Conservation (phyloP, 2,888 invertebrate species). For the Chloromyia formosa region DNA sequence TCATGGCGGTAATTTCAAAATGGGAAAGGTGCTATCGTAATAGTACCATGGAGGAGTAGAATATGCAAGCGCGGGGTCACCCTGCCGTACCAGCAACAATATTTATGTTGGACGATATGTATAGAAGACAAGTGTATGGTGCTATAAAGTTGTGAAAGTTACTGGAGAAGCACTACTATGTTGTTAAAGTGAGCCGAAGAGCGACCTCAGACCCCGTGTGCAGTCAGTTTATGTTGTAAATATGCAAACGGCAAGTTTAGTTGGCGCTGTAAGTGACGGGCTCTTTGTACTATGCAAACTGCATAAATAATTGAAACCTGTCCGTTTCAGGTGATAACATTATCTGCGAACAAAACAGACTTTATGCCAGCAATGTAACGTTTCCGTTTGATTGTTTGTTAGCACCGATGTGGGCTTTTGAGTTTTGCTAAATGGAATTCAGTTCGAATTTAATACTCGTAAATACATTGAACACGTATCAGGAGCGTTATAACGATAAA, state of each 20-base stretch:
- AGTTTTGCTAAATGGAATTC: too few relatives aligned
- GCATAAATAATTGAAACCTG: constrained; percentile 35
- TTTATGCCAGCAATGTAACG: constrained; percentile 4
- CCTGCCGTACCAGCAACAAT: background rate
- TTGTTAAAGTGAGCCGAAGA: constrained; percentile 1
- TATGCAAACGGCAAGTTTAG: constrained; percentile 9
- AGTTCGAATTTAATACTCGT: too few relatives aligned
- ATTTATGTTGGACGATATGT: constrained; percentile 19
- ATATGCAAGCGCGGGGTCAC: background rate
- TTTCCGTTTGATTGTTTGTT: too few relatives aligned
- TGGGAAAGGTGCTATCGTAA: background rate
- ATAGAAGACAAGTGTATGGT: constrained; percentile 5
- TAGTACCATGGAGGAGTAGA: background rate
- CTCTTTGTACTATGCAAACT: constrained; percentile 34
- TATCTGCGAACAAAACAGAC: constrained; percentile 33
- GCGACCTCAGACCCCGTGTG: background rate
- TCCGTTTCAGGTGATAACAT: constrained; percentile 38
- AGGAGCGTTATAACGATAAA: too few relatives aligned
- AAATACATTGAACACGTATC: too few relatives aligned
- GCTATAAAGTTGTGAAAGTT: constrained; percentile 41
- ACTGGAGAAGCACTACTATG: background rate
- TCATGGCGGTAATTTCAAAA: background rate
- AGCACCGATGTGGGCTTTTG: too few relatives aligned
- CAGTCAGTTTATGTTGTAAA: background rate
- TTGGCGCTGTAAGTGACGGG: constrained; percentile 30